Base-by-base conservation (phyloP, 2,113 vertebrate genomes). In the Mixornis gularis region DNA sequence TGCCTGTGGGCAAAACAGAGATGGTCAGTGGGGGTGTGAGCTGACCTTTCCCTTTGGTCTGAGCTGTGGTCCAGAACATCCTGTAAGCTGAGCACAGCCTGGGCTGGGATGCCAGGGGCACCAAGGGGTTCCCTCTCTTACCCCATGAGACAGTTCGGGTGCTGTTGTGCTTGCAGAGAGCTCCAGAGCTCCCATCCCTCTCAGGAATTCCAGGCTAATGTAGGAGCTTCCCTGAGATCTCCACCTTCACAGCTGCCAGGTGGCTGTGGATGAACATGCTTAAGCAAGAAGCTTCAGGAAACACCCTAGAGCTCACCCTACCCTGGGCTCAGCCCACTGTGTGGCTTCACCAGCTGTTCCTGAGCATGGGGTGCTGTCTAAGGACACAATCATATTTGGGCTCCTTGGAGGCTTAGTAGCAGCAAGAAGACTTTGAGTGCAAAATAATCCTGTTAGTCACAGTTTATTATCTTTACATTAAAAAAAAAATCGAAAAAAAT, bases 1-100 rank as follows among this genome's bases (percentile, higher is more conserved):
- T 99, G 99, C 80, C 99, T 99, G 97, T 56, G 93, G 89, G 95
- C 96, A 95, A 91, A 81, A 85, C 20, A 64, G 84, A 89, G 17
- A 9, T 8, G 18, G 79, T 96, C 93, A 77, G 43, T 34, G 87
- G 65, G 59, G 58, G 10, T 36, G 38, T 13, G 26, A 25, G 16
- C 20, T 56, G 63, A 43, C 2, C 49, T 59, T 36, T 44, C 17
- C 40, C 55, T 25, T 5, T 27, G n/a, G 17, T 24, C 40, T 76
- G 65, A 38, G 36, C 36, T 10, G 36, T 38, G 36, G 36, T 38
- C 36, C 36, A 38, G 36, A 51, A 51, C 15, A 24, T 24, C 38
- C 40, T 83, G 51, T 25, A 60, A 77, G 29, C 40, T 41, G 25
- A 72, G 29, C 53, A n/a, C 25, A 59, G 77, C 21, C 32, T 26